Conservation (phyloP, 2,113 vertebrate species). For the Rallus limicola region DNA sequence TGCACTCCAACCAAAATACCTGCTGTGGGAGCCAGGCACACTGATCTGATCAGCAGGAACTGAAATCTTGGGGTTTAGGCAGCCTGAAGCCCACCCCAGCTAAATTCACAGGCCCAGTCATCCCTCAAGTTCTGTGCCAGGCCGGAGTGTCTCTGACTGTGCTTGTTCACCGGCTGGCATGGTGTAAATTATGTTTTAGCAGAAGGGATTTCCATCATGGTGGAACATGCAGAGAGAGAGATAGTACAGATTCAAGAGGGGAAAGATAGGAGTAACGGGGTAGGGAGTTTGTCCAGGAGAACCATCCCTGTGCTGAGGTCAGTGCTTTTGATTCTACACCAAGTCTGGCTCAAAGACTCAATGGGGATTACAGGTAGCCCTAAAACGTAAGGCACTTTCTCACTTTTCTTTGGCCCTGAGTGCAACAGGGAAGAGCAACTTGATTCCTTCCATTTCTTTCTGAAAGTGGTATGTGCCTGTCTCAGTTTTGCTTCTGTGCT, state of each 20-base stretch:
- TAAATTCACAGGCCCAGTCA: not conserved
- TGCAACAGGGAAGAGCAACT: not conserved
- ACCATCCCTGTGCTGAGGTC: not conserved
- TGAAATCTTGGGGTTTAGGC: not conserved
- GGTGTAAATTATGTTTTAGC: not conserved
- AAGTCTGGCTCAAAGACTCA: not conserved
- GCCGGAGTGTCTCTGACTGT: not conserved
- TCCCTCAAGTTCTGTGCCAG: not conserved
- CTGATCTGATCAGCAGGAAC: not conserved
- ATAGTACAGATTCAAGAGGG: not conserved
- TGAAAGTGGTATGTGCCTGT: not conserved
- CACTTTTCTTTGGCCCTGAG: not conserved
- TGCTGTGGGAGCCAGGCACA: not conserved
- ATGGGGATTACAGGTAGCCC: not conserved
- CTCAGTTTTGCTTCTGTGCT: not conserved
- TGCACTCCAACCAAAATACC: not conserved
- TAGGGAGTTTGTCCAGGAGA: not conserved
- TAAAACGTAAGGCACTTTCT: not conserved
- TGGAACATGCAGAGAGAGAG: not conserved
- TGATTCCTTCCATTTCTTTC: not conserved
- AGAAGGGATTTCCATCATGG: not conserved
- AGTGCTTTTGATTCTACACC: not conserved
- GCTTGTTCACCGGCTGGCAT: not conserved
- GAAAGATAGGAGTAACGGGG: rapidly evolving
- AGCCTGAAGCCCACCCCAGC: not conserved